These are phyloP conservation scores for Asarcornis scutulata DNA, from an alignment of 2,113 vertebrate genomes.

Conservation along the genomic window DNA sequence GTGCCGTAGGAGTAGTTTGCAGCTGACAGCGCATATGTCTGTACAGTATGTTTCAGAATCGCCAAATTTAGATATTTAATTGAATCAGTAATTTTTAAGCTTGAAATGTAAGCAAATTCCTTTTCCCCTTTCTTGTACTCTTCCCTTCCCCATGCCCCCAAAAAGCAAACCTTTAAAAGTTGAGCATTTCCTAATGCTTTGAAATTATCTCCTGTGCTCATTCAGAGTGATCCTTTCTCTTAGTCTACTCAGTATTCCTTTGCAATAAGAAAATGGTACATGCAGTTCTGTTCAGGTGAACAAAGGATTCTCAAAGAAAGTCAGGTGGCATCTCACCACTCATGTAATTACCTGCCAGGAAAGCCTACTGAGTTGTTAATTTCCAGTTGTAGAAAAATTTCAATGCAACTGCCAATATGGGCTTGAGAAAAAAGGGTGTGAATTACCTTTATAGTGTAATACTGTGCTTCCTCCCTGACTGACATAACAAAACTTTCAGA, in stretches of 20 bases:
- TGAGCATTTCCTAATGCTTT: not conserved
- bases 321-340: not conserved
- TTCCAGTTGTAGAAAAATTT: not conserved
- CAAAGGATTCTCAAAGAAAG: not conserved
- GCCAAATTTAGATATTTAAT: slow-evolving; percentile 49
- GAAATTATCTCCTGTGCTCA: not conserved
- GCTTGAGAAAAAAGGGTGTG: not conserved
- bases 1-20: slow-evolving; percentile 47
- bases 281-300: not conserved
- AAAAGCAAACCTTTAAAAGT: not conserved
- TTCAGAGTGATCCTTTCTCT: not conserved
- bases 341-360: not conserved
- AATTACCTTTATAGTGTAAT: not conserved
- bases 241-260: not conserved
- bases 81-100: slow-evolving; percentile 45
- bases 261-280: not conserved
- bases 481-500: not conserved
- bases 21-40: slow-evolving; percentile 60
- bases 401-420: not conserved
- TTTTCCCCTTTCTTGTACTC: not conserved
- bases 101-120: slow-evolving; percentile 34
- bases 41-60: slow-evolving; percentile 42
- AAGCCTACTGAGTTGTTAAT: not conserved
- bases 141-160: not conserved
- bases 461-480: not conserved